Percentiles rank a stretch among this genome's conserved stretches.
Conservation (phyloP, 2,797 vertebrate species). For the Lagorchestes hirsutus region DNA sequence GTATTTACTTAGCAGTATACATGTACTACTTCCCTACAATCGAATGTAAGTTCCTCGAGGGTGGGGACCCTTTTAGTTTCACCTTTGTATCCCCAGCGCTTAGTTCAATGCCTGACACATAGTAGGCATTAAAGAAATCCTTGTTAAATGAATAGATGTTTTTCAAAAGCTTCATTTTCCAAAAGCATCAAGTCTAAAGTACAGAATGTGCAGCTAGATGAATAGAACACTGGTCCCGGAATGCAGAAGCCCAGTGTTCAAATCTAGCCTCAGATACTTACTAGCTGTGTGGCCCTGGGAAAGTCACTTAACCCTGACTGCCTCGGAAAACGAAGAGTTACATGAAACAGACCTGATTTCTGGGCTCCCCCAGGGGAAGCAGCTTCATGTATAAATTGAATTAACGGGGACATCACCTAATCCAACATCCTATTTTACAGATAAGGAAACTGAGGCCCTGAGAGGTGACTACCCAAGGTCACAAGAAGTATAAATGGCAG, state of each 20-base stretch:
- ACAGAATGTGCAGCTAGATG: no score
- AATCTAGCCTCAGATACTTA: no score
- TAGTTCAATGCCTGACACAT: background rate
- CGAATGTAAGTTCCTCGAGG: background rate
- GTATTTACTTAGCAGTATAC: background rate
- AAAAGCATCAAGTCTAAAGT: background rate
- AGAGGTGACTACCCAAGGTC: background rate
- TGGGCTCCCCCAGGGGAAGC: slow-evolving; percentile 56
- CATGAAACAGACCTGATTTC: slow-evolving; percentile 62
- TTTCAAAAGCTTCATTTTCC: background rate
- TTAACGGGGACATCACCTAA: background rate
- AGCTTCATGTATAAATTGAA: slow-evolving; percentile 74
- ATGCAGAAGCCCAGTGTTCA: no score
- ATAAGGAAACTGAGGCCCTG: background rate
- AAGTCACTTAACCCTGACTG: background rate
- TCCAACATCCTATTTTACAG: background rate
- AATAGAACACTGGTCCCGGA: background rate
- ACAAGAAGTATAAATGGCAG: background rate
- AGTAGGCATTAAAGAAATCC: background rate
- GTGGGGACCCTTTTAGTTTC: background rate
- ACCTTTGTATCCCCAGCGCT: background rate
- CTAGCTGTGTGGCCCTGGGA: background rate
- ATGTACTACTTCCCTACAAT: background rate
- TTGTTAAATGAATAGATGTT: background rate
- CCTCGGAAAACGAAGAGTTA: slow-evolving; percentile 58